phyloP scores from a whole-genome alignment of 2,888 invertebrate genomes.

The Lottia gigantea region DNA sequence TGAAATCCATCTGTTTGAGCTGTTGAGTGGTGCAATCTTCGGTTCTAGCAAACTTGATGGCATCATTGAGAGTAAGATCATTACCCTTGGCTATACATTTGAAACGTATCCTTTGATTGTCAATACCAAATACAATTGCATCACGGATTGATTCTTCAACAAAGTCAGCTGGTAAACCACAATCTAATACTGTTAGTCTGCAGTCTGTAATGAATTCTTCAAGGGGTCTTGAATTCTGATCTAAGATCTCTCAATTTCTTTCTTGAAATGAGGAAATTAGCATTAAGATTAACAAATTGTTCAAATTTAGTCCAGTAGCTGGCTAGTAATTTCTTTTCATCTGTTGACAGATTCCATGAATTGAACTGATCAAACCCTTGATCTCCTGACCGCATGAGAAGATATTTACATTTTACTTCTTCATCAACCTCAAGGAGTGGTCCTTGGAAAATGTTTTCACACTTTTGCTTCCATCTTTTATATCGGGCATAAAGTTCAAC shows the following conservation, averaged over 20 bases:
- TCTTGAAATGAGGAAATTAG: not conserved
- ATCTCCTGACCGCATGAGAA: not conserved
- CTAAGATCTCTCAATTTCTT: not conserved
- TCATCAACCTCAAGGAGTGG: not conserved
- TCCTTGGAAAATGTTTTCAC: not conserved
- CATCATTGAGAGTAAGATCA: conserved; percentile 5
- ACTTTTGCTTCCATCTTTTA: not conserved
- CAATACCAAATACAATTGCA: not conserved
- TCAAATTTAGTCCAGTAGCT: not conserved
- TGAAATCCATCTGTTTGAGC: not conserved
- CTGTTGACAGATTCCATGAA: not conserved
- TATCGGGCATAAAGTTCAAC: not conserved
- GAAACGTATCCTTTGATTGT: not conserved
- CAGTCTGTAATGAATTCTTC: not conserved
- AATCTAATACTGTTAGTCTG: not conserved
- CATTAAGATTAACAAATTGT: not conserved
- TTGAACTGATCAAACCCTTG: not conserved
- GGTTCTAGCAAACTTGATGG: not conserved
- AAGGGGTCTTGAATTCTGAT: not conserved
- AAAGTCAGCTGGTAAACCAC: not conserved
- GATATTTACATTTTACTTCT: conserved; percentile 2
- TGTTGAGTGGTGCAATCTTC: conserved; percentile 1
- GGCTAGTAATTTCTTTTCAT: not conserved
- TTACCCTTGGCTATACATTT: conserved; percentile 5
- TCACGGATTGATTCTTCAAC: not conserved